Base-by-base conservation (phyloP, 2,113 vertebrate genomes). In the Glaucomys volans region DNA sequence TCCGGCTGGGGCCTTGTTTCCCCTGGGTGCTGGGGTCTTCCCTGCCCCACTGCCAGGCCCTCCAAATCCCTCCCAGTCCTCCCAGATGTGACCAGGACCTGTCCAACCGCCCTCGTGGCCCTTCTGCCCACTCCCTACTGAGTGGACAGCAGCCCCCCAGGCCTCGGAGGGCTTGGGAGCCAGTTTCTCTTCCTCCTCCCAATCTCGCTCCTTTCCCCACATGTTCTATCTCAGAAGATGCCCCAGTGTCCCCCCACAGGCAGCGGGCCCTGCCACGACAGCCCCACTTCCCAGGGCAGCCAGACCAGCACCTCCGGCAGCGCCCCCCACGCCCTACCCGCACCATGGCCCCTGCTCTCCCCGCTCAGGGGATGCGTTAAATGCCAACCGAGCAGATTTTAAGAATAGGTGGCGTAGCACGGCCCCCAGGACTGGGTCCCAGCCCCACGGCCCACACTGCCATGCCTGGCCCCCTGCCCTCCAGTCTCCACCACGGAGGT, bases 81-180 rank as follows among this genome's bases (percentile, higher is more conserved):
- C 24, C 12, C 1, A 16, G 75, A 14, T 2, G 6, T 2, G 6
- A 9, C 50, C 26, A 11, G 28, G 28, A 4, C 44, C 1, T 2
- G 0, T 8, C 44, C 6, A 10, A 24, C 13, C 26, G 0, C 3
- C 20, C 76, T 77, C 90, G 37, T 8, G 0, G 4, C 20, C 30
- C 12, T 17, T 4, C 16, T 32, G 22, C 18, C 18, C 26, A 6
- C 0, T 20, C n/a, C n/a, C 16, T 0, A 0, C 37, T 9, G 13
- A 17, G 8, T 32, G 0, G 3, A 20, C 2, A 32, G 40, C 52
- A 74, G 62, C 40, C 82, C 37, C 91, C 57, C 14, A 9, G n/a
- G 47, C 4, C 28, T 47, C 50, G 54, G 4, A 57, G 20, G 54
- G 20, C 54, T 22, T 8, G 7, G 54, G 20, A 57, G 20, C 6